Conservation (phyloP, 1,140 invertebrate species). For the Pectinophora gossypiella region DNA sequence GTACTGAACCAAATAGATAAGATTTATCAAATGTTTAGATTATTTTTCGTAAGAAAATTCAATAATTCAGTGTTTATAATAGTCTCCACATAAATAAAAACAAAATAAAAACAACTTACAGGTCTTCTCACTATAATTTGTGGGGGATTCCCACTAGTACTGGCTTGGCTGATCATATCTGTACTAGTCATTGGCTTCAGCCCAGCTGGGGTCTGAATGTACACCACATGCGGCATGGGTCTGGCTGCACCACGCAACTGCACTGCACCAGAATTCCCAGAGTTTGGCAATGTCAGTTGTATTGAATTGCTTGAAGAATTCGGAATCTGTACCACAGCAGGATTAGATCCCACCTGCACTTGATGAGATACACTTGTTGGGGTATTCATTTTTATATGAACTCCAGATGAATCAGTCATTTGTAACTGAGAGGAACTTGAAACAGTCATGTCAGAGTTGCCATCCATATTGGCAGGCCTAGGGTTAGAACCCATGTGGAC, state of each 20-base stretch:
- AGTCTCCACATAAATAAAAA: too few species aligned
- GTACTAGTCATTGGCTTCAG: constrained; percentile 64
- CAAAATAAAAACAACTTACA: too few species aligned
- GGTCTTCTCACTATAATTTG: constrained; percentile 72
- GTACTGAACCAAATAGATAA: too few species aligned
- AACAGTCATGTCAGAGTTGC: constrained; percentile 45
- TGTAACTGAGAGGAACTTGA: constrained; percentile 51
- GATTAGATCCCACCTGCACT: constrained; percentile 49
- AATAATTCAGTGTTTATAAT: too few species aligned
- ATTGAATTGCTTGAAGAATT: constrained; percentile 57
- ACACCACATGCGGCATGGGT: constrained; percentile 62
- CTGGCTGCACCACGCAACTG: constrained; percentile 50
- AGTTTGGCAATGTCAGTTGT: constrained; percentile 48
- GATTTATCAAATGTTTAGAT: too few species aligned
- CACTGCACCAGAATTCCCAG: constrained; percentile 32
- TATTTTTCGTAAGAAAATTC: too few species aligned
- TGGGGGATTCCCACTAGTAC: constrained; percentile 61
- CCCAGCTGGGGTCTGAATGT: constrained; percentile 66
- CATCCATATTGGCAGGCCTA: constrained; percentile 43
- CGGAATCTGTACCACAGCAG: constrained; percentile 55
- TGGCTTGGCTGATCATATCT: constrained; percentile 65
- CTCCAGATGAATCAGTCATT: constrained; percentile 38
- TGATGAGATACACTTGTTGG: constrained; percentile 37
- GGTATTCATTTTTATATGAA: constrained; percentile 55
- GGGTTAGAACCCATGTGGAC: constrained; percentile 62